Evolutionary conservation across 1,140 invertebrate species (phyloP), one percentile per base, ranked within the genome.

Genomic region (Nymphalis io): DNA sequence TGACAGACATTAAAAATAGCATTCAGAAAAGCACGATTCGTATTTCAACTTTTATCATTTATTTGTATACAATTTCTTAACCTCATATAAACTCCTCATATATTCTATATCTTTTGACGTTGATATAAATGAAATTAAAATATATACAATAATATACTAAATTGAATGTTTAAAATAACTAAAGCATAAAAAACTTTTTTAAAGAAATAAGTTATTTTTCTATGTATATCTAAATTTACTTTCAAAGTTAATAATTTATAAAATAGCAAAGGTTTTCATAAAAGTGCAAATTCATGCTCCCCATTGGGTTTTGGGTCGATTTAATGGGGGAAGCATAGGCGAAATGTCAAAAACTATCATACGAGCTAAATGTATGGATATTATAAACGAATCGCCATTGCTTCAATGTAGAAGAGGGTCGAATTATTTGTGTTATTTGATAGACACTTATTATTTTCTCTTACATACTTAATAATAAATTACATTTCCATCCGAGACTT

Each of bases 281-380:
- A 74, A 69, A 65, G 68, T 66, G 68, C 72, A 70, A 61, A 33
- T 44, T 70, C 63, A 74, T 70, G 44, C 60, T 66, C 40, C 58
- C 59, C 63, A 65, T 70, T 65, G 51, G 38, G 65, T 72, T 68
- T 51, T 57, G 44, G 58, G 61, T 55, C 58, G 58, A 27, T 60
- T 64, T 69, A 42, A 21, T 65, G 48, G 73, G 86, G 84, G 85
- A 79, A 81, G 76, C 85, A 84, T 83, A 88, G 83, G 84, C 76
- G 81, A 70, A 70, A 75, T 72, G 88, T 88, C 88, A 87, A 66
- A 83, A 83, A 79, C 80, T 85, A 88, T 90, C 77, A 75, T 59
- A 68, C 68, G 62, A 59, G 67, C 64, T 18, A 72, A 83, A 89
- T 87, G 81, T 89, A 85, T 85, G 69, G 73, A 64, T 71, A 68